Evolutionary conservation across 2,113 vertebrate genomes (phyloP), one percentile per base, ranked within the genome.

Genomic region (Seriola dumerili): DNA sequence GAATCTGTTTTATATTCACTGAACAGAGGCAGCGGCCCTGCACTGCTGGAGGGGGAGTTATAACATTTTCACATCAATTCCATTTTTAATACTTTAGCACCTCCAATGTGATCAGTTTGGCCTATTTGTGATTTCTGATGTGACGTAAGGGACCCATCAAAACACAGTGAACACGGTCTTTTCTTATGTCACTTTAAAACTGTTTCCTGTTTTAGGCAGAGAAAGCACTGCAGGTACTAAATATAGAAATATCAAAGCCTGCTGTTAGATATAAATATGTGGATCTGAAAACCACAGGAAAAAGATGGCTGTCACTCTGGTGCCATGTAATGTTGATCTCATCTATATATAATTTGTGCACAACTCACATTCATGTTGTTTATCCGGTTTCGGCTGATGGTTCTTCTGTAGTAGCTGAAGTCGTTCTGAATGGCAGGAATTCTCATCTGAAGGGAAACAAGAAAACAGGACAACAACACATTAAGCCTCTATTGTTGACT

Each of bases 351-450:
- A 3, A 19, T 34, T 16, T 17, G 4, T 17, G 8, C 2, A 52
- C 0, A 32, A 95, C 97, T 97, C 93, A 99, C 98, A 19, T 99
- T 98, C 97, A 99, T 98, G 91, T 99, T 98, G 92, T 99, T 99
- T 95, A 99, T 97, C 70, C 97, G 94, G 91, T 99, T 99, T 76
- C 98, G 97, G 89, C 96, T 99, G 93, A 99, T 98, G 40, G 98
- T 99, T 83, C 98, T 91, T 85, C 98, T 94, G 84, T 99, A 99
- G 88, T 99, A 99, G 91, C 98, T 99, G 94, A 99, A 99, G 94
- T 99, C 98, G 0, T 99, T 99, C 91, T 99, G 98, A 89, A 99
- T 99, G 19, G 98, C 98, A 14, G 98, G 98, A 87, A 98, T 99
- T 90, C 97, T 96, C 98, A 99, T 99, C 98, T 99, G 92, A 54